Base-by-base conservation (phyloP, 2,113 vertebrate species). In the Arenaria interpres region DNA sequence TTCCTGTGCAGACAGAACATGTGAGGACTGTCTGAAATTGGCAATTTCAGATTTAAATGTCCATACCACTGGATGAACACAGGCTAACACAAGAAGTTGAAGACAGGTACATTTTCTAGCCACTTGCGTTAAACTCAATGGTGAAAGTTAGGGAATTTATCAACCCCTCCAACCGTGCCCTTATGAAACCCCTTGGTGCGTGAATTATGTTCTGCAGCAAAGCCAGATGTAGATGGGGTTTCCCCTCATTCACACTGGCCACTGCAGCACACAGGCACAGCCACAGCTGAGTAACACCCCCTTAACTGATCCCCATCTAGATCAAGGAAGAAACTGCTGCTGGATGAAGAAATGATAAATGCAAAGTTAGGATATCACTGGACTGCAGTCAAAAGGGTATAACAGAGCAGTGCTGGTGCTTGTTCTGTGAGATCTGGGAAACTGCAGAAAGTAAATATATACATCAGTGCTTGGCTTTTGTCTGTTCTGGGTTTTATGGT, bases 131-230 rank as follows among this genome's bases (percentile, higher is more conserved):
- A 85, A 85, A 48, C 18, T 39, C 2, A 0, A 4, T 18, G 9
- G 14, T 27, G 10, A 63, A 72, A 54, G 24, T 1, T 24, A 48
- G 53, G 53, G 41, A 21, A 62, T 51, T 62, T 62, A 22, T 64
- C 46, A 88, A 4, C 4, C 18, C 6, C 39, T 59, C 27, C 0
- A 1, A 5, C 10, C 43, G 23, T 37, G 12, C 30, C 8, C 12
- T 46, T 84, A 30, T 20, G 46, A 39, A 41, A 63, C 39, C 15
- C 68, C 33, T 54, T 6, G 2, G 41, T 1, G 0, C 22, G 20
- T 7, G 10, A 43, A 27, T 60, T 54, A 25, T 0, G 0, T 67
- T 39, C 53, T 77, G 30, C 2, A 1, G 28, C 73, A 68, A 82
- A 77, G 27, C 12, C 32, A 60, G 39, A 16, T 32, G 30, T 27